Conservation (phyloP, 2,797 vertebrate species). For the Limnodromus scolopaceus region DNA sequence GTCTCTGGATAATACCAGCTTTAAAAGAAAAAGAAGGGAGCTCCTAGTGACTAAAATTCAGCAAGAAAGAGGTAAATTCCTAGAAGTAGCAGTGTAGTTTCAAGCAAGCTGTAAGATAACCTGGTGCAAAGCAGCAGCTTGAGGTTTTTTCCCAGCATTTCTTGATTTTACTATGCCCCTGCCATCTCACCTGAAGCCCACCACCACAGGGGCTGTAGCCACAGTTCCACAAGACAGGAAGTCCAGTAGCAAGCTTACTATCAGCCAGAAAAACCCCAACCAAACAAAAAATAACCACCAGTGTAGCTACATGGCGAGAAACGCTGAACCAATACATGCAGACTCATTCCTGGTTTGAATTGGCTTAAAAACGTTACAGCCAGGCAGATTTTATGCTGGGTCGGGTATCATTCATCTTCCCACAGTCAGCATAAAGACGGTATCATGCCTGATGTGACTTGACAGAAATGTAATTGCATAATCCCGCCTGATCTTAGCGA, state of each 20-base stretch:
- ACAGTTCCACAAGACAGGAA: neutral
- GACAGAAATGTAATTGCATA: slow-evolving; percentile 4
- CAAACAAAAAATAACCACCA: neutral
- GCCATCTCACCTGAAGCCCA: neutral
- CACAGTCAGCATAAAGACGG: slow-evolving; percentile 9
- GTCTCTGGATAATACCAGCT: neutral
- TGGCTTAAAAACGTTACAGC: neutral
- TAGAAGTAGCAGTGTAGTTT: neutral
- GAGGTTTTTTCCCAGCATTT: neutral
- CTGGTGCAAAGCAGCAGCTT: neutral
- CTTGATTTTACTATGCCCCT: neutral
- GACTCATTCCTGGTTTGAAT: neutral
- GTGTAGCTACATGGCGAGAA: neutral
- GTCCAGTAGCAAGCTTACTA: neutral
- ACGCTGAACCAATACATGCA: neutral
- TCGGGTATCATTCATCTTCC: neutral
- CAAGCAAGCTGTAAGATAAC: neutral
- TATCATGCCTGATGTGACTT: slow-evolving; percentile 7
- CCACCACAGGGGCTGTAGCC: neutral
- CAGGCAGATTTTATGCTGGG: slow-evolving; percentile 20
- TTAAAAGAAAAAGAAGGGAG: neutral
- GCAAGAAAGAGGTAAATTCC: neutral
- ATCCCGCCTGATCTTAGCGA: neutral
- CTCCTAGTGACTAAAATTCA: neutral
- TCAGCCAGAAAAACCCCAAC: neutral